A percentile compares a stretch with the other conserved stretches of the same genome.
Evolutionary conservation across 2,797 vertebrate genomes (phyloP).

Genomic region (Oceanodroma leucorhoa): DNA sequence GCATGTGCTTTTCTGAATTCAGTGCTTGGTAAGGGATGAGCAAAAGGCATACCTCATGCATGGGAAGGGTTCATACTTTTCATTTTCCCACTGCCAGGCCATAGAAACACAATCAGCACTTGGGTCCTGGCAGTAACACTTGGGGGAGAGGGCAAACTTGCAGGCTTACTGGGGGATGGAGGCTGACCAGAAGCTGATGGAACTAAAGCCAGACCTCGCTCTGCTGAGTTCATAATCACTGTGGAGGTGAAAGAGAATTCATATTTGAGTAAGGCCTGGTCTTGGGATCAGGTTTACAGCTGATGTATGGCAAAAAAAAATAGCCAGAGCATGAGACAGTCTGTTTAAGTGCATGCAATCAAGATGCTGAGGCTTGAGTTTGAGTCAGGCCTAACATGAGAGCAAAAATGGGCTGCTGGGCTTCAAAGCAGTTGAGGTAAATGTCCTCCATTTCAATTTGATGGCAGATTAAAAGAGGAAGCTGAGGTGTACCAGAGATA

Average conservation of each 20-base stretch:
- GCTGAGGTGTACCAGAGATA: not conserved
- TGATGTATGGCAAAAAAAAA: not conserved
- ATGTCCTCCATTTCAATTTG: not conserved
- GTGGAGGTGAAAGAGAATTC: not conserved
- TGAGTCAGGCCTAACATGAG: not conserved
- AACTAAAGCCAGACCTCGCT: not conserved
- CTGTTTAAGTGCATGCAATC: not conserved
- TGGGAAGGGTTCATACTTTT: not conserved
- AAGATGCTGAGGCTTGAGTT: not conserved
- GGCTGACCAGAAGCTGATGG: not conserved
- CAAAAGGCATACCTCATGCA: not conserved
- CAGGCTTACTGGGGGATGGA: not conserved
- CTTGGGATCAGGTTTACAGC: not conserved
- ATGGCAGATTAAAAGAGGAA: constrained; percentile 4
- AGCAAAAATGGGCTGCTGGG: not conserved
- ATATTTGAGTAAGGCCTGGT: not conserved
- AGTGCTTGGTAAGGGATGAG: not conserved
- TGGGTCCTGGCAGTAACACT: not conserved
- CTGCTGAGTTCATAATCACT: not conserved
- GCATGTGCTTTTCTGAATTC: not conserved
- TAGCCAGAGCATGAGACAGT: not conserved
- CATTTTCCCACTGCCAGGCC: not conserved
- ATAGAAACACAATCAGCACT: not conserved
- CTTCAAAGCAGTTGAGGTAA: not conserved
- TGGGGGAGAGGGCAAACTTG: not conserved